Base-by-base conservation (phyloP, 2,113 vertebrate genomes). In the Corydoras maculifer region DNA sequence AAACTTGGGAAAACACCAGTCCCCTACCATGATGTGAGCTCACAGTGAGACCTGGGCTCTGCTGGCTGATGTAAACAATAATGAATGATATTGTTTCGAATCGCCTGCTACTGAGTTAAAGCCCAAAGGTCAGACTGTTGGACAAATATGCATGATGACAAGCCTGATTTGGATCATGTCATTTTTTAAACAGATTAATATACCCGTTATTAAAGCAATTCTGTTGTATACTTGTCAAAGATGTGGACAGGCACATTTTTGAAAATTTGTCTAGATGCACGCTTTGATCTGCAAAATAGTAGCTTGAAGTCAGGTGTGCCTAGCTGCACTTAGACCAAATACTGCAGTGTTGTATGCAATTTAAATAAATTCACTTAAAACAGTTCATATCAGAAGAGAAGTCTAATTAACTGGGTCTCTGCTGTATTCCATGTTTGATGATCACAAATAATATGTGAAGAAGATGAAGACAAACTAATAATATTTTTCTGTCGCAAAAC, bases 61-160 rank as follows among this genome's bases (percentile, higher is more conserved):
- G 50, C 62, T 70, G 54, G 58, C 73, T 68, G 58, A 62, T 62
- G 53, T 61, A 68, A 13, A 15, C 58, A 51, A 48, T 49, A 32
- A 58, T 64, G 43, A 75, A 58, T 58, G 5, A 14, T 25, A 57
- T 29, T 65, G 30, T 66, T 66, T 57, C n/a, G 50, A 77, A 66
- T 77, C 59, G 57, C 29, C 58, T 69, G 66, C 62, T 59, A 32
- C 63, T 57, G 25, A 43, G 69, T 71, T 68, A 51, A 63, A 15
- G 7, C 14, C 32, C 63, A 48, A 35, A 68, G 53, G 61, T 31
- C 51, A 73, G 62, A 73, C 14, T 4, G 50, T 29, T 58, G 11
- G 14, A 74, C 31, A 62, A 18, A 68, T 74, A 49, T 73, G 66
- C 72, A 74, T 74, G 72, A 62, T 8, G 12, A 62, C 49, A n/a